Evolutionary conservation across 1,140 invertebrate species (phyloP).

Genomic region (Nephotettix cincticeps): DNA sequence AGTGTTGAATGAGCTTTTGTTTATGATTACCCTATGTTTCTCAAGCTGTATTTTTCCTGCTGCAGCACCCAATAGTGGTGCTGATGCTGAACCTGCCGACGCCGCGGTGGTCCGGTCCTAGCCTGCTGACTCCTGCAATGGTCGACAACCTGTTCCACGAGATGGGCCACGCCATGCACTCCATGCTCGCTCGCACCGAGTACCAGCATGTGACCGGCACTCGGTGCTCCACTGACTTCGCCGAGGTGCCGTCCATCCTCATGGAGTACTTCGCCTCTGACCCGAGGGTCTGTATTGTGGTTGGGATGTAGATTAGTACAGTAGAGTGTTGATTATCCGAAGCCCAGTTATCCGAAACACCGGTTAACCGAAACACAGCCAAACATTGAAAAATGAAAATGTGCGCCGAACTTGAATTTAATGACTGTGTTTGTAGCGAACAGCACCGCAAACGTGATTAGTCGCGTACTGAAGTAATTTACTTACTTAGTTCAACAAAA

Average conservation of each 20-base stretch:
- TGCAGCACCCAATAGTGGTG: conserved; percentile 87
- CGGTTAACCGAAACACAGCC: too few species aligned
- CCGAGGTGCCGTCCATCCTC: conserved; percentile 95
- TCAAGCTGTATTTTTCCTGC: conserved; percentile 64
- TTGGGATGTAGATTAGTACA: too few species aligned
- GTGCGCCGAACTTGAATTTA: too few species aligned
- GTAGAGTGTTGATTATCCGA: too few species aligned
- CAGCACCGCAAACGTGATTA: too few species aligned
- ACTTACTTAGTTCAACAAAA: too few species aligned
- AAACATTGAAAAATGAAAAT: too few species aligned
- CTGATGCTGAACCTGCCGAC: conserved; percentile 85
- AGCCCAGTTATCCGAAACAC: too few species aligned
- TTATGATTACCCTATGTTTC: too few species aligned
- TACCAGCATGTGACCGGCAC: conserved; percentile 98
- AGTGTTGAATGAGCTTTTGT: too few species aligned
- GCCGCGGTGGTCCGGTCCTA: conserved; percentile 72
- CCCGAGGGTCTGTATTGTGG: conserved; percentile 61
- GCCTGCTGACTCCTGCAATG: conserved; percentile 76
- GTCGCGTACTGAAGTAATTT: too few species aligned
- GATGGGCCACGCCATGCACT: conserved; percentile 99
- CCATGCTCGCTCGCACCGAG: conserved; percentile 91
- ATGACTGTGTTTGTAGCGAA: too few species aligned
- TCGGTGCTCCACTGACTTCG: conserved; percentile 95
- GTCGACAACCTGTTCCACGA: conserved; percentile 99
- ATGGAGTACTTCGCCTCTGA: conserved; percentile 98